Conservation (phyloP, 64 coral and sea anemone species). For the Actinia equina region DNA sequence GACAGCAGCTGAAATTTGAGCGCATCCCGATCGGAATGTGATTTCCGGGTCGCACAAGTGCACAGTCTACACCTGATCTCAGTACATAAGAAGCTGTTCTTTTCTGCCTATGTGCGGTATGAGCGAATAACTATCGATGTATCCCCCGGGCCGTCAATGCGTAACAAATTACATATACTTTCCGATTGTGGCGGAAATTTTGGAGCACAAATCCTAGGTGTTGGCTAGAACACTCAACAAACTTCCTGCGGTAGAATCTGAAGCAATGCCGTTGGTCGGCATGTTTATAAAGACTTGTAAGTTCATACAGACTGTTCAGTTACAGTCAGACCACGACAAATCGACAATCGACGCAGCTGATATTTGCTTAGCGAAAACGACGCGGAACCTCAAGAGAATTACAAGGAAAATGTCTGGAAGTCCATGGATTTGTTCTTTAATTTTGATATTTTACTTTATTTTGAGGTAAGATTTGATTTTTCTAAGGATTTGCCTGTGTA, state of each 20-base stretch:
- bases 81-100: neutral
- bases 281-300: constrained; percentile 3
- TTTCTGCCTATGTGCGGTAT: constrained; percentile 13
- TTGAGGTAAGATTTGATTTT: constrained; percentile 8
- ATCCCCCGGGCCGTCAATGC: constrained; percentile 18
- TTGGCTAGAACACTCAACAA: neutral
- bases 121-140: neutral
- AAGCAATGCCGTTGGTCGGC: constrained; percentile 12
- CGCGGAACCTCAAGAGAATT: neutral
- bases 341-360: neutral
- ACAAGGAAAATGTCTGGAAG: constrained; percentile 1
- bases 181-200: constrained; percentile 15
- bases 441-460: constrained; percentile 9
- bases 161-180: constrained; percentile 20
- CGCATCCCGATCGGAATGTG: neutral
- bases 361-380: neutral
- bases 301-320: neutral
- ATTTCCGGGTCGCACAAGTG: constrained; percentile 14
- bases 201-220: constrained; percentile 1
- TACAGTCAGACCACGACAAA: neutral
- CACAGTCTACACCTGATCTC: constrained; percentile 7
- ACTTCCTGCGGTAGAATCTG: constrained; percentile 3
- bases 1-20: constrained; percentile 7
- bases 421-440: constrained; percentile 10
- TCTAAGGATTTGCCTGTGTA: neutral